Evolutionary conservation across 1,140 invertebrate species (phyloP).

Genomic region (Colletes gigas): DNA sequence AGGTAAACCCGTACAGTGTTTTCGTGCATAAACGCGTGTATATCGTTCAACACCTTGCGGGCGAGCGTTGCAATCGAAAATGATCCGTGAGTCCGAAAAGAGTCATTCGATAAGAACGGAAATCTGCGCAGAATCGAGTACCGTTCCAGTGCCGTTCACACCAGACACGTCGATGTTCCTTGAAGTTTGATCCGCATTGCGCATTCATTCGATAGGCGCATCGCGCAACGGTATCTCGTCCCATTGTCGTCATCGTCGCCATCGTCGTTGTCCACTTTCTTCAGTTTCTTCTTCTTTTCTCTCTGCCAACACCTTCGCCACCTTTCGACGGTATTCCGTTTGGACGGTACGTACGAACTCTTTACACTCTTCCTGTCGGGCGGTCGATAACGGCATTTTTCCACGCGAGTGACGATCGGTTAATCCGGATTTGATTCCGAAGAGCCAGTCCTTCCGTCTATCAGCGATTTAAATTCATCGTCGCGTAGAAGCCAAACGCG

Average conservation of each 20-base stretch:
- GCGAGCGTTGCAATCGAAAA: too few species aligned
- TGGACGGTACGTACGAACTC: too few species aligned
- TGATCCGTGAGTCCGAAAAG: not conserved
- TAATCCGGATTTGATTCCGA: too few species aligned
- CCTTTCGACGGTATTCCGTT: not conserved
- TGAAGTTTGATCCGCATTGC: conserved; percentile 75
- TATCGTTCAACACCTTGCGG: too few species aligned
- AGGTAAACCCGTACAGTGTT: not conserved
- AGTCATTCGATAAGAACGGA: conserved; percentile 43
- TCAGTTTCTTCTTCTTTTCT: not conserved
- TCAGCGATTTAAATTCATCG: too few species aligned
- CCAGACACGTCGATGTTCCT: conserved; percentile 54
- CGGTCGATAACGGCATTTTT: not conserved
- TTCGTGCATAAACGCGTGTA: not conserved
- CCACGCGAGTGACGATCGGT: too few species aligned
- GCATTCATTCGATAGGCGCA: conserved; percentile 75
- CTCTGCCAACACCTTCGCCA: not conserved
- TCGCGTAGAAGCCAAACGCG: too few species aligned
- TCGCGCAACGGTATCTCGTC: conserved; percentile 62
- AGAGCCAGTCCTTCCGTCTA: too few species aligned
- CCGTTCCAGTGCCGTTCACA: conserved; percentile 38
- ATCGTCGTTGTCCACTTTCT: not conserved
- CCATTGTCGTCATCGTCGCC: conserved; percentile 7
- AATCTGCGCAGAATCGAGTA: conserved; percentile 68
- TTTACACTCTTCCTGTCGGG: not conserved